A percentile compares a stretch with the other conserved stretches of the same genome.
Evolutionary conservation across 2,888 invertebrate species (phyloP).

Genomic region (Polia nebulosa): DNA sequence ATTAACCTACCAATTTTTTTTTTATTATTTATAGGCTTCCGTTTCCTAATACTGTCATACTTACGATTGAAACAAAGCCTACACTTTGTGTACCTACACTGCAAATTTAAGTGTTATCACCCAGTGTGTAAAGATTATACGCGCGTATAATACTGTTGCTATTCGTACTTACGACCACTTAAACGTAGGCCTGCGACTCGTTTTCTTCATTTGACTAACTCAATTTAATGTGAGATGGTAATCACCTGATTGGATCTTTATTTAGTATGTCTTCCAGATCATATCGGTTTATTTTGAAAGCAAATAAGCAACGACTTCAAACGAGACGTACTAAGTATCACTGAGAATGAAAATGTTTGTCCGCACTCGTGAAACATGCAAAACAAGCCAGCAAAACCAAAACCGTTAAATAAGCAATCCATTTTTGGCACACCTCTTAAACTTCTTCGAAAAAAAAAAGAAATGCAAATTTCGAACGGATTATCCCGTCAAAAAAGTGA

Average conservation of each 20-base stretch:
- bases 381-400: slow-evolving; percentile 44
- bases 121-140: slow-evolving; percentile 15
- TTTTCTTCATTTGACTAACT: slow-evolving; percentile 53
- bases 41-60: not conserved
- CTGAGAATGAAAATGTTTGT: slow-evolving; percentile 47
- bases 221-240: slow-evolving; percentile 59
- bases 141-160: slow-evolving; percentile 36
- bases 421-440: slow-evolving; percentile 55
- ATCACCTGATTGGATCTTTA: slow-evolving; percentile 58
- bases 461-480: slow-evolving; percentile 68
- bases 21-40: too few species aligned
- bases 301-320: slow-evolving; percentile 54
- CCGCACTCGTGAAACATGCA: slow-evolving; percentile 34
- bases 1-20: too few species aligned
- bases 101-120: slow-evolving; percentile 49
- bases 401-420: slow-evolving; percentile 53
- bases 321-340: slow-evolving; percentile 51
- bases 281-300: slow-evolving; percentile 61
- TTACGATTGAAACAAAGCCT: not conserved
- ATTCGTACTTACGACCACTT: slow-evolving; percentile 15
- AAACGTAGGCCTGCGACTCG: slow-evolving; percentile 29
- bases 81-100: slow-evolving; percentile 1
- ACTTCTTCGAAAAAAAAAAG: slow-evolving; percentile 51
- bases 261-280: slow-evolving; percentile 52
- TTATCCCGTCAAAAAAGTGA: slow-evolving; percentile 85